Evolutionary conservation across 2,113 vertebrate species (phyloP).

Genomic region (Pontoporia blainvillei): DNA sequence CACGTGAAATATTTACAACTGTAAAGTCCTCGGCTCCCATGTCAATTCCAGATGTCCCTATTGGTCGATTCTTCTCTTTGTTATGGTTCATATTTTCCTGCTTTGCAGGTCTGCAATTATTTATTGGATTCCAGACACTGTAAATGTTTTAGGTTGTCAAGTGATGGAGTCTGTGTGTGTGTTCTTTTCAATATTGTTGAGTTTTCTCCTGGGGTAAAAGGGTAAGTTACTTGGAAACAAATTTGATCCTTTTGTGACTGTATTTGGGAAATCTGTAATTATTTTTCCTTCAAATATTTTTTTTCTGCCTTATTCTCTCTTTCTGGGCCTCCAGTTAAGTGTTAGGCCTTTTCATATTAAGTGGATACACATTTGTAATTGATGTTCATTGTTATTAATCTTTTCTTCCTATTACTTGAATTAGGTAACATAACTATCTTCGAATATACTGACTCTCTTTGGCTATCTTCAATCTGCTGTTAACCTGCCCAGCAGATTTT

Average conservation of each 20-base stretch:
- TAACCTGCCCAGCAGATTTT: neutral
- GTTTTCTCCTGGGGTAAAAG: neutral
- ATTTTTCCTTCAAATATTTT: neutral
- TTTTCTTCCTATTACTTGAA: neutral
- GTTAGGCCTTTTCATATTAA: neutral
- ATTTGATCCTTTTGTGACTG: neutral
- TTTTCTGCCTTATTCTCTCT: neutral
- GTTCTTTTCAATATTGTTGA: neutral
- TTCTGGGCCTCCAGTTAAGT: neutral
- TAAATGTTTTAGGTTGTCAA: neutral
- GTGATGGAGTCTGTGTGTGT: neutral
- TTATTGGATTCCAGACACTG: neutral
- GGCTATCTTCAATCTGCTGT: neutral
- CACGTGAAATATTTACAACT: neutral
- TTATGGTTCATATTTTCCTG: neutral
- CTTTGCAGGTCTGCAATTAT: neutral
- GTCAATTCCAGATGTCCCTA: neutral
- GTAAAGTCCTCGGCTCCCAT: neutral
- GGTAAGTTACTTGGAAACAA: neutral
- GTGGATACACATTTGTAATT: neutral
- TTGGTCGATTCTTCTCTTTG: neutral
- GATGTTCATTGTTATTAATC: neutral
- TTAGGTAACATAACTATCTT: neutral
- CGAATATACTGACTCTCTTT: neutral
- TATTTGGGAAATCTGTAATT: neutral